Evolutionary conservation across 35 echinoderm and acorn worm species (phyloP).

Genomic region (Amphiura filiformis): DNA sequence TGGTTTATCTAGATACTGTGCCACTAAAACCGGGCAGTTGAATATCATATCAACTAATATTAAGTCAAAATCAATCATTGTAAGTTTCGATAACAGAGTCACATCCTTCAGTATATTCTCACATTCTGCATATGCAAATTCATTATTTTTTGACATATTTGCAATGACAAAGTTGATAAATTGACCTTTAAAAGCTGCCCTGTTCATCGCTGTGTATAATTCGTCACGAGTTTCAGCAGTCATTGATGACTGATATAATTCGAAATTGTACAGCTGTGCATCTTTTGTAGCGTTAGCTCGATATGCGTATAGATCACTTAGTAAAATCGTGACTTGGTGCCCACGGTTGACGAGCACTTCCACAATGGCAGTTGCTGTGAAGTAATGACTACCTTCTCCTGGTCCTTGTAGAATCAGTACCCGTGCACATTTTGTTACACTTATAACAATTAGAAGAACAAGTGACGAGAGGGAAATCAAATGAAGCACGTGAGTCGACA

Average conservation of each 20-base stretch:
- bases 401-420: conserved; percentile 31
- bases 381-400: conserved; percentile 64
- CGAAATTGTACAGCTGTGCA: conserved; percentile 30
- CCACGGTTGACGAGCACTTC: conserved; percentile 37
- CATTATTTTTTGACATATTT: conserved; percentile 11
- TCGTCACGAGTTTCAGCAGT: conserved; percentile 27
- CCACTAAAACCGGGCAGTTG: conserved; percentile 46
- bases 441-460: too few species aligned
- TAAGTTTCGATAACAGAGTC: conserved; percentile 35
- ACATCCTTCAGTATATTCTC: conserved; percentile 34
- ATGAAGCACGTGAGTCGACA: too few species aligned
- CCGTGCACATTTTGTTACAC: too few species aligned
- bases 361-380: conserved; percentile 43
- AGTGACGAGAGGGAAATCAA: too few species aligned
- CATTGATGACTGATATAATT: conserved; percentile 38
- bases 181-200: conserved; percentile 44
- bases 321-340: conserved; percentile 52
- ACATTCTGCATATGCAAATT: conserved; percentile 40
- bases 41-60: conserved; percentile 41
- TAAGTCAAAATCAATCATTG: conserved; percentile 36
- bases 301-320: conserved; percentile 53
- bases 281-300: conserved; percentile 31
- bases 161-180: conserved; percentile 36
- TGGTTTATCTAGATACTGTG: conserved; percentile 25
- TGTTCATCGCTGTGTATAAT: conserved; percentile 20